Base-by-base conservation (phyloP, 2,797 vertebrate genomes). In the Leucoraja ocellata region DNA sequence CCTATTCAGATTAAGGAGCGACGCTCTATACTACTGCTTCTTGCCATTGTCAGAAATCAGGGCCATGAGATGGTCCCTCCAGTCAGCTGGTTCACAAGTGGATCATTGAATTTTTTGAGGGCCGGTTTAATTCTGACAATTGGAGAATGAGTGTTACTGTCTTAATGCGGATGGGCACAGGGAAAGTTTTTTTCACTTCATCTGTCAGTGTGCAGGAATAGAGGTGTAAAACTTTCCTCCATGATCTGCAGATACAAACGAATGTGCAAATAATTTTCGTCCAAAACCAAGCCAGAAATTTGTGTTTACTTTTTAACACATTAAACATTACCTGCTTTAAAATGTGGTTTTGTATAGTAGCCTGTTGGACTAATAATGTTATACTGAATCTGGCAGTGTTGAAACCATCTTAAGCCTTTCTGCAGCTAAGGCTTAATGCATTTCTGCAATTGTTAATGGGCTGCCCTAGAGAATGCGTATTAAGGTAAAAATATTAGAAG, bases 351-450 rank as follows among this genome's bases (percentile, higher is more conserved):
- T 95, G 94, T 95, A 94, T 39, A 54, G 36, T 46, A 76, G 90
- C 76, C 90, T 76, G 23, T 92, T 95, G 94, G 95, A 94, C 94
- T 94, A 94, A 94, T 96, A 95, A 95, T 95, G 95, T 94, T 94
- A 94, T 94, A 95, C 94, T 94, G 94, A 94, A 94, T 91, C 74
- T 94, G 94, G 94, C 94, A 94, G 95, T 94, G 95, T 95, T 95
- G 71, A 95, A 94, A 94, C 95, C 94, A 94, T 95, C 68, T 94
- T 95, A 95, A 96, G 95, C 95, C 94, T 93, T 95, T 95, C 95
- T 95, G 94, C 94, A 94, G 95, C 95, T 95, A 94, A 95, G 94
- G 94, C 94, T 83, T 95, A 95, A 95, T 95, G 94, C 95, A 95
- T 95, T 95, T 95, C 95, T 94, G 94, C 94, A 94, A 95, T 94